Evolutionary conservation across 2,888 invertebrate species (phyloP).

Genomic region (Plusia festucae): DNA sequence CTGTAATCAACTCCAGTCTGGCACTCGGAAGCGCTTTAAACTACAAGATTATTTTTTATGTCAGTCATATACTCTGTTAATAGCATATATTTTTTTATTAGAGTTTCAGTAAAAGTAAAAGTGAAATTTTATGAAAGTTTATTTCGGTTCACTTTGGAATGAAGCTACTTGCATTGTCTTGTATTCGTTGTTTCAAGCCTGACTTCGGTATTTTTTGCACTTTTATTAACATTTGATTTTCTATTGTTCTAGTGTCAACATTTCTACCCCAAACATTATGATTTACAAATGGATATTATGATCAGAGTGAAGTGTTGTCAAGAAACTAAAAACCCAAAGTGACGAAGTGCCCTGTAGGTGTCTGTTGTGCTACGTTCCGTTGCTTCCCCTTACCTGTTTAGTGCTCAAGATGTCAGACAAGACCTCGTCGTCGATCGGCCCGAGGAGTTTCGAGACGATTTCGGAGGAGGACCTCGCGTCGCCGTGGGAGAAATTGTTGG

Average conservation of each 20-base stretch:
- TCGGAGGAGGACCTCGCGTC: slow-evolving; percentile 85
- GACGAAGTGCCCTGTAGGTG: slow-evolving; percentile 87
- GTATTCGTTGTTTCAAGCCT: slow-evolving; percentile 15
- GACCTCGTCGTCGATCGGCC: slow-evolving; percentile 85
- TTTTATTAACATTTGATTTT: slow-evolving; percentile 49
- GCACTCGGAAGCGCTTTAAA: slow-evolving; percentile 48
- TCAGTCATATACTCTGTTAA: slow-evolving; percentile 36
- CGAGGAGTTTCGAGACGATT: slow-evolving; percentile 87
- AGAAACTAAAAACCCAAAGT: slow-evolving; percentile 90
- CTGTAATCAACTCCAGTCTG: slow-evolving; percentile 56
- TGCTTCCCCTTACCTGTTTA: slow-evolving; percentile 65
- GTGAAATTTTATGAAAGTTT: slow-evolving; percentile 56
- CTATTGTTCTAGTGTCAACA: slow-evolving; percentile 88
- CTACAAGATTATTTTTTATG: slow-evolving; percentile 29
- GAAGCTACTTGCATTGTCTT: slow-evolving; percentile 21
- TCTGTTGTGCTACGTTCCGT: slow-evolving; percentile 86
- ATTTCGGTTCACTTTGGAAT: slow-evolving; percentile 32
- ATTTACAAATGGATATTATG: slow-evolving; percentile 90
- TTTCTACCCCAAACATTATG: slow-evolving; percentile 89
- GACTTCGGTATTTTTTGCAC: neutral
- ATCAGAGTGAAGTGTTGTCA: slow-evolving; percentile 89
- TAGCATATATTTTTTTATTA: slow-evolving; percentile 27
- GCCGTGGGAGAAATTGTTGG: slow-evolving; percentile 87
- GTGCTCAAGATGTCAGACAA: slow-evolving; percentile 84
- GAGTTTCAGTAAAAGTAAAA: slow-evolving; percentile 63